Evolutionary conservation across 2,888 invertebrate species (phyloP).

Genomic region (Tachina lurida): DNA sequence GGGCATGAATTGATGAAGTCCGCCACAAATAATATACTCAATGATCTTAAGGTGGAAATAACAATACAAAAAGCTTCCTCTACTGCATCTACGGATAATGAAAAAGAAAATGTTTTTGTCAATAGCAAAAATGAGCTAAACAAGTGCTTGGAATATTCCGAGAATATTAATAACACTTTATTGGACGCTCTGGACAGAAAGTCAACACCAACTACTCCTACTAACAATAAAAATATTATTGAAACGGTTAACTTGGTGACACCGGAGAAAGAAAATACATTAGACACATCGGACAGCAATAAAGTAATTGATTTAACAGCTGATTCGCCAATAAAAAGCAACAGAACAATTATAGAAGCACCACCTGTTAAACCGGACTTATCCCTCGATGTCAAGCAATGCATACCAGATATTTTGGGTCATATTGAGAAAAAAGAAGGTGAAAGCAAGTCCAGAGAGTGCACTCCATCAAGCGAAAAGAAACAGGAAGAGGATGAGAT

Average conservation of each 20-base stretch:
- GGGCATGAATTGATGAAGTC: constrained; percentile 78
- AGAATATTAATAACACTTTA: constrained; percentile 80
- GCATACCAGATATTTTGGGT: constrained; percentile 81
- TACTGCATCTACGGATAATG: constrained; percentile 79
- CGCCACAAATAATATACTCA: constrained; percentile 78
- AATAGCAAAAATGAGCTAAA: constrained; percentile 82
- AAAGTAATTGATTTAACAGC: constrained; percentile 78
- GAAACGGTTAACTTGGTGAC: constrained; percentile 82
- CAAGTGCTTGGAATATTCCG: constrained; percentile 81
- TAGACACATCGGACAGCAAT: constrained; percentile 76
- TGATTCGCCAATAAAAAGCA: constrained; percentile 75
- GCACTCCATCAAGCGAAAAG: constrained; percentile 73
- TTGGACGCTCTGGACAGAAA: constrained; percentile 78
- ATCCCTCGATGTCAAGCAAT: constrained; percentile 80
- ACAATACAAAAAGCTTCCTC: constrained; percentile 80
- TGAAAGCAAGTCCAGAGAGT: constrained; percentile 20
- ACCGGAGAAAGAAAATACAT: constrained; percentile 77
- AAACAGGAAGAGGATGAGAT: constrained; percentile 75
- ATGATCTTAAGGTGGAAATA: constrained; percentile 80
- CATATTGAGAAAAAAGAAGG: constrained; percentile 77
- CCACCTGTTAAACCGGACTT: constrained; percentile 78
- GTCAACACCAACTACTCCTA: constrained; percentile 76
- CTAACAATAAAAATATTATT: constrained; percentile 78
- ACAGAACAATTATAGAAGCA: constrained; percentile 74
- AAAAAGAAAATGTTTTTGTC: constrained; percentile 82